phyloP scores from a whole-genome alignment of 2,113 vertebrate genomes.

The Hippocampus abdominalis region DNA sequence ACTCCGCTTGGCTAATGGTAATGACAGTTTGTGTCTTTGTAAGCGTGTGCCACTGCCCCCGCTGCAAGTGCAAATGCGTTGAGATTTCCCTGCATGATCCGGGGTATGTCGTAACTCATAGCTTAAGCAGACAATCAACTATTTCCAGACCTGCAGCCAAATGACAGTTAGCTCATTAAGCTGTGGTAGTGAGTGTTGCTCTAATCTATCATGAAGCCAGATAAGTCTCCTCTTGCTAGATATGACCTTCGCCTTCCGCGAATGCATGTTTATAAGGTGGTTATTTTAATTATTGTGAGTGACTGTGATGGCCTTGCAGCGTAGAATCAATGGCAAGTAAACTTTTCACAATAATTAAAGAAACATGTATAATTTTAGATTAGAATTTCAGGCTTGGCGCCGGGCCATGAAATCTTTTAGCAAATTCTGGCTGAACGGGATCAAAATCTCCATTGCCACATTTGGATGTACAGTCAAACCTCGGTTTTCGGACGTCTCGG shows the following conservation, averaged over 20 bases:
- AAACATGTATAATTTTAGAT: background rate
- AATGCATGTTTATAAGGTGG: slow-evolving; percentile 14
- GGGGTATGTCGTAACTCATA: slow-evolving; percentile 46
- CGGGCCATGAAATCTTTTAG: too few relatives aligned
- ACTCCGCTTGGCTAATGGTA: slow-evolving; percentile 56
- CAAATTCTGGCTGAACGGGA: too few relatives aligned
- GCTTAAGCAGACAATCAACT: slow-evolving; percentile 51
- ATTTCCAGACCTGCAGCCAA: slow-evolving; percentile 53
- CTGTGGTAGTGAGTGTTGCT: slow-evolving; percentile 32
- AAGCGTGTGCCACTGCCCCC: slow-evolving; percentile 4
- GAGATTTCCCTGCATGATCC: slow-evolving; percentile 38
- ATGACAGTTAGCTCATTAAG: slow-evolving; percentile 62
- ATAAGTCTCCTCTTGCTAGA: slow-evolving; percentile 29
- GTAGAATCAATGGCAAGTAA: slow-evolving; percentile 14
- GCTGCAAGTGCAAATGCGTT: slow-evolving; percentile 36
- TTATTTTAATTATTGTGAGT: slow-evolving; percentile 33
- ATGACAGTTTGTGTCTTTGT: slow-evolving; percentile 36
- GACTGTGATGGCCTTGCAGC: slow-evolving; percentile 22
- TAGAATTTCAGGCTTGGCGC: background rate
- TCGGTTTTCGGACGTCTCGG: too few relatives aligned
- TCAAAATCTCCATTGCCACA: too few relatives aligned
- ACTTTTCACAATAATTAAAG: background rate
- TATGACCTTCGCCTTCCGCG: slow-evolving; percentile 56
- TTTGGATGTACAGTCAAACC: too few relatives aligned
- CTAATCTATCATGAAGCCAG: slow-evolving; percentile 56